These are phyloP conservation scores for Dolichopus griseipennis DNA, from an alignment of 2,888 invertebrate genomes.

Conservation along the genomic window DNA sequence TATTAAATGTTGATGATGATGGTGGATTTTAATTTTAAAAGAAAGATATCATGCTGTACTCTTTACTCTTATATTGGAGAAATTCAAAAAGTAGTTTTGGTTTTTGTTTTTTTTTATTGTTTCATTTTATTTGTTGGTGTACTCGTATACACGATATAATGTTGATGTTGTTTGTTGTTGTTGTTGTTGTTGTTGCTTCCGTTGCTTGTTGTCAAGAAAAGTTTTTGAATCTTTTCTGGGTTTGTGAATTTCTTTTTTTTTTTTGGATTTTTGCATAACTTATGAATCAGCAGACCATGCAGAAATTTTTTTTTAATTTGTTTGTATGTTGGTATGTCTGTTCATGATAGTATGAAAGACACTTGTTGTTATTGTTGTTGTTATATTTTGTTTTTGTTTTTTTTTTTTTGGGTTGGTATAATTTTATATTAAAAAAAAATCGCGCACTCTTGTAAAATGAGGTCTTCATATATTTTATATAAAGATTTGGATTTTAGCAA, in stretches of 20 bases:
- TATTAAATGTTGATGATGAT: too few species aligned
- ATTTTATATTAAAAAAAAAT: neutral
- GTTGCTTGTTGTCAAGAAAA: neutral
- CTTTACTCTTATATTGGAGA: neutral
- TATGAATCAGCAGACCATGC: slow-evolving; percentile 1
- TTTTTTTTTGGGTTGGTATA: neutral
- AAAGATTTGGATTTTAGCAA: too few species aligned
- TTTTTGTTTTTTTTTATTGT: too few species aligned
- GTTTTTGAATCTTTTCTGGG: neutral
- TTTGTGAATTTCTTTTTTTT: neutral
- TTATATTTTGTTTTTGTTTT: neutral
- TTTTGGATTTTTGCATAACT: neutral
- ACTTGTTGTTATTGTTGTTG: neutral
- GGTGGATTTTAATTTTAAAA: too few species aligned
- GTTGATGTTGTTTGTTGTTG: too few species aligned
- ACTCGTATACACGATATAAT: too few species aligned
- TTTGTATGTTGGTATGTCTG: too few species aligned
- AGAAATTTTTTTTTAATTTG: neutral
- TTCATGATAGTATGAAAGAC: neutral
- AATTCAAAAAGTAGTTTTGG: neutral
- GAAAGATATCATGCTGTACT: neutral
- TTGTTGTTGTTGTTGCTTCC: neutral
- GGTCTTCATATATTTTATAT: neutral
- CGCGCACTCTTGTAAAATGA: neutral
- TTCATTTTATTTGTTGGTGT: too few species aligned